These are phyloP conservation scores for Schmidtea mediterranea DNA, from an alignment of 1,140 invertebrate genomes.

Conservation along the genomic window DNA sequence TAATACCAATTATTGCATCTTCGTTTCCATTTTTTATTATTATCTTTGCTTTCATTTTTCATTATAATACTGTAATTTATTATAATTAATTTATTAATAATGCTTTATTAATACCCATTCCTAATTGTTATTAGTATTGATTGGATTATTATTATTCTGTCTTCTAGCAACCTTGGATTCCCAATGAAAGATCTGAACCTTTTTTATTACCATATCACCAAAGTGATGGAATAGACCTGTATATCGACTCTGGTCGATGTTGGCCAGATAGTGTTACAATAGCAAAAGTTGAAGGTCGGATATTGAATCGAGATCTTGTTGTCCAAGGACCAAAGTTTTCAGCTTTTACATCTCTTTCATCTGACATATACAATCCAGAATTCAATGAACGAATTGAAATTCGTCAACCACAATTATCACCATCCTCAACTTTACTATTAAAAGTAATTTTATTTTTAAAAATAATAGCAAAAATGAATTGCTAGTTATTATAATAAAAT, in stretches of 20 bases:
- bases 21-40: no score
- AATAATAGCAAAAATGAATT: no score
- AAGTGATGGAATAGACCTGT: slow-evolving; percentile 23
- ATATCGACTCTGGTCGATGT: slow-evolving; percentile 20
- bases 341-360: slow-evolving; percentile 16
- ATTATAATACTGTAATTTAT: no score
- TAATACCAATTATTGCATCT: no score
- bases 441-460: no score
- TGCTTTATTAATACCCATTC: no score
- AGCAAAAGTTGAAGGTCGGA: slow-evolving; percentile 20
- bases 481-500: no score
- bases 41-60: no score
- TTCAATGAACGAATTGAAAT: slow-evolving; percentile 19
- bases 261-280: slow-evolving; percentile 21
- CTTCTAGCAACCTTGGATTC: slow-evolving; percentile 21
- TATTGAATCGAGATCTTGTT: slow-evolving; percentile 17
- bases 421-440: slow-evolving; percentile 20
- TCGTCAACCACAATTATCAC: slow-evolving; percentile 16
- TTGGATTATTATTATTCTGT: neutral
- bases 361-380: slow-evolving; percentile 22
- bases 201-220: slow-evolving; percentile 16
- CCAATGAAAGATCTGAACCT: slow-evolving; percentile 13
- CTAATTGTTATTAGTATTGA: neutral
- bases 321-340: slow-evolving; percentile 19
- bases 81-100: no score